Evolutionary conservation across 2,113 vertebrate genomes (phyloP).

Genomic region (Myrmecobius fasciatus): DNA sequence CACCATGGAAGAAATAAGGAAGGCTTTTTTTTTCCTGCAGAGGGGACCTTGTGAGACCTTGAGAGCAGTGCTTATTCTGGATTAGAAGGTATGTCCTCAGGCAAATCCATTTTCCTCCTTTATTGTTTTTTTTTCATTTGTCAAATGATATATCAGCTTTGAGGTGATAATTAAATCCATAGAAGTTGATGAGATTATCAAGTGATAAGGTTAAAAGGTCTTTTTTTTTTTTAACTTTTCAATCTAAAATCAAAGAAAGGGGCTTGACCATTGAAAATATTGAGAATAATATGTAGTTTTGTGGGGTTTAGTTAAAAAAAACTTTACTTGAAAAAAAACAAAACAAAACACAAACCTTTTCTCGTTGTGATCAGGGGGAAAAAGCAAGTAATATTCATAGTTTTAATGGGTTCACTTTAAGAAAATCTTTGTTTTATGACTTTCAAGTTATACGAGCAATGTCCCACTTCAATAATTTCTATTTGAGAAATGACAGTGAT

Average conservation of each 20-base stretch:
- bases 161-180: no score
- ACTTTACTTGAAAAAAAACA: background rate
- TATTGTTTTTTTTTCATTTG: background rate
- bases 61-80: background rate
- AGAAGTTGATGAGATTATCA: no score
- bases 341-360: background rate
- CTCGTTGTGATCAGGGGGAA: background rate
- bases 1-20: constrained; percentile 42
- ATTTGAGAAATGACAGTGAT: background rate
- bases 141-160: background rate
- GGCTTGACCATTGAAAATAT: background rate
- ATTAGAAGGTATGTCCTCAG: background rate
- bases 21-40: constrained; percentile 43
- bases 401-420: background rate
- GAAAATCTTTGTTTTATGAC: background rate
- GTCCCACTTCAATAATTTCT: background rate
- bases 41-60: background rate
- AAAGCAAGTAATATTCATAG: background rate
- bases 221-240: background rate
- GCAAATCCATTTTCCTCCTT: background rate
- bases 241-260: background rate
- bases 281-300: background rate
- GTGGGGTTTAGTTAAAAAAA: background rate
- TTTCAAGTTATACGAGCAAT: background rate
- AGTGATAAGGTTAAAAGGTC: no score